Evolutionary conservation across 2,113 vertebrate species (phyloP).

Genomic region (Piprites chloris): DNA sequence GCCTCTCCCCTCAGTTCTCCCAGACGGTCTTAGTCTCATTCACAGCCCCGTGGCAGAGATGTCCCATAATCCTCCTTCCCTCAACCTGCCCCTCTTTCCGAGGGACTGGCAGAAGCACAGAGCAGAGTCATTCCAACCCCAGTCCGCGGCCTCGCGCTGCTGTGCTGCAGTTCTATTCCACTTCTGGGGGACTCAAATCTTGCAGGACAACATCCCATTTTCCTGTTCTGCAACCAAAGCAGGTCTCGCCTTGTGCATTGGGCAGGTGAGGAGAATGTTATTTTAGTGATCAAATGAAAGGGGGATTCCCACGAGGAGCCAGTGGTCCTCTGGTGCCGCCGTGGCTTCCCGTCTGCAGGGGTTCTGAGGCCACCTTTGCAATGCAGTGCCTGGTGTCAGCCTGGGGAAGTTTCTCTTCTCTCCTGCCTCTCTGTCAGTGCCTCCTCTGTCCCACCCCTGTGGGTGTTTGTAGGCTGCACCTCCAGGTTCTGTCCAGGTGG

Average conservation of each 20-base stretch:
- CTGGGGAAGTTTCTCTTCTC: background rate
- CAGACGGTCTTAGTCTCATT: fast-evolving
- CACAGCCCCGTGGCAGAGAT: background rate
- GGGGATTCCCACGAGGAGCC: background rate
- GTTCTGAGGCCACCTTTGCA: background rate
- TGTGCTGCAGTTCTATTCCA: background rate
- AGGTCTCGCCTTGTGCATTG: background rate
- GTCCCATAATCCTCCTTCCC: background rate
- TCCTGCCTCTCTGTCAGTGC: background rate
- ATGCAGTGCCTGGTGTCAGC: background rate
- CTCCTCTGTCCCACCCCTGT: background rate
- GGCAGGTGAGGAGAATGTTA: background rate
- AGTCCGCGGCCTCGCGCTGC: background rate
- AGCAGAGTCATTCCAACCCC: background rate
- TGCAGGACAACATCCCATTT: background rate
- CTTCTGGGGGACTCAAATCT: background rate
- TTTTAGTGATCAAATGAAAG: background rate
- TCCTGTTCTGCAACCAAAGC: background rate
- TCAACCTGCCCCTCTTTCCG: background rate
- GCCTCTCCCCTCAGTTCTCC: background rate
- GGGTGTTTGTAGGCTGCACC: background rate
- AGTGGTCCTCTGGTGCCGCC: background rate
- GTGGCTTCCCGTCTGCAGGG: background rate
- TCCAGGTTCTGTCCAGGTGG: background rate
- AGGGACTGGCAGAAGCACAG: background rate